Percentiles rank a stretch among this genome's conserved stretches.
Conservation (phyloP, 1,140 invertebrate genomes). For the Drosophila oshimai region DNA sequence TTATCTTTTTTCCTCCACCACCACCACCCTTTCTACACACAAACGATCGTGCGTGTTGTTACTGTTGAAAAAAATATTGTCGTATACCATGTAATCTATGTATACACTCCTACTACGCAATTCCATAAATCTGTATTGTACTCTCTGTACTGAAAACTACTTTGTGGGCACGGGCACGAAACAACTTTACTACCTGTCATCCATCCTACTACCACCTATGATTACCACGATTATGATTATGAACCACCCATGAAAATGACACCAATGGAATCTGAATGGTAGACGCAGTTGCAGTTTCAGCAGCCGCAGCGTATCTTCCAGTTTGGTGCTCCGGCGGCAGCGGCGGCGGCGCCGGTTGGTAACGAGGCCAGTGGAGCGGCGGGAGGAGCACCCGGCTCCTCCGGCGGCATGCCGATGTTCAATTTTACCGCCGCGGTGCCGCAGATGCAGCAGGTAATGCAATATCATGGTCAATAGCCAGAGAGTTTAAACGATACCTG, state of each 20-base stretch:
- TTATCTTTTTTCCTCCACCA: slow-evolving; percentile 13
- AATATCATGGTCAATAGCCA: slow-evolving; percentile 10
- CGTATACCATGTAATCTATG: slow-evolving; percentile 4
- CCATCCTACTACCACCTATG: slow-evolving; percentile 4
- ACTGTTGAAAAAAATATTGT: neutral
- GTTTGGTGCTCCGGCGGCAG: slow-evolving; percentile 33
- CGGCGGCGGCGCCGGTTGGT: neutral
- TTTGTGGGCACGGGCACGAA: slow-evolving; percentile 26
- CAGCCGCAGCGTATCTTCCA: slow-evolving; percentile 48
- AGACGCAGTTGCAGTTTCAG: slow-evolving; percentile 4
- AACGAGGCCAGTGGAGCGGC: neutral
- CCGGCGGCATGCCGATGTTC: slow-evolving; percentile 26
- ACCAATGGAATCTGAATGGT: neutral
- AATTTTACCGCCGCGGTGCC: slow-evolving; percentile 40
- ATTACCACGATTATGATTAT: slow-evolving; percentile 13
- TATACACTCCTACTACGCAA: neutral
- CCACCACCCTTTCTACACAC: neutral
- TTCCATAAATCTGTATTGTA: neutral
- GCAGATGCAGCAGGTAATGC: slow-evolving; percentile 58
- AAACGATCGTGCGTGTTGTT: slow-evolving; percentile 27
- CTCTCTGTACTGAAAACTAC: slow-evolving; percentile 9
- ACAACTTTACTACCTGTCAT: slow-evolving; percentile 24
- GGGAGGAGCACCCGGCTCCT: neutral
- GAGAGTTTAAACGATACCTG: slow-evolving; percentile 8
- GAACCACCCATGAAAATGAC: neutral